Conservation (phyloP, 2,888 invertebrate genomes). For the Drosophila ustulata region DNA sequence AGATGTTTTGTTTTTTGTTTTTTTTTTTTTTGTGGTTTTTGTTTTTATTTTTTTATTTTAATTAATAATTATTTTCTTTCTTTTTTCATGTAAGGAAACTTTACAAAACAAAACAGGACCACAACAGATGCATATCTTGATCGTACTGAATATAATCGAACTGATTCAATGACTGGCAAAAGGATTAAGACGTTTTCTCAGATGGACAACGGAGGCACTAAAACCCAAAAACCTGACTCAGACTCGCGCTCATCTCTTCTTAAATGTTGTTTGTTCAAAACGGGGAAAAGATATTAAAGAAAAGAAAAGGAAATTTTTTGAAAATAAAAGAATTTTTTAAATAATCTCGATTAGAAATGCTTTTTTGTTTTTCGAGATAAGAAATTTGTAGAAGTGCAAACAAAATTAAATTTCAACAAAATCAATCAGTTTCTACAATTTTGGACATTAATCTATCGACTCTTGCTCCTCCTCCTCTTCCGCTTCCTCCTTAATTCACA, state of each 20-base stretch:
- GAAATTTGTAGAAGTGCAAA: constrained; percentile 52
- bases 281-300: constrained; percentile 17
- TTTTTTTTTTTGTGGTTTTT: constrained; percentile 55
- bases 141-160: constrained; percentile 69
- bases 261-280: constrained; percentile 19
- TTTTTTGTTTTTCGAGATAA: constrained; percentile 8
- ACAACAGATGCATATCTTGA: constrained; percentile 76
- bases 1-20: constrained; percentile 71
- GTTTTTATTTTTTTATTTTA: constrained; percentile 71
- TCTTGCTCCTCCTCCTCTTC: constrained; percentile 14
- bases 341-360: constrained; percentile 8
- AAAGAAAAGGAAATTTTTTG: constrained; percentile 13
- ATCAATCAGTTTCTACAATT: constrained; percentile 67
- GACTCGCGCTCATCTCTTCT: constrained; percentile 35
- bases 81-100: constrained; percentile 78
- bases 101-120: constrained; percentile 83
- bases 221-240: constrained; percentile 71
- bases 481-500: constrained; percentile 47
- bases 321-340: constrained; percentile 28
- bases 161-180: constrained; percentile 67
- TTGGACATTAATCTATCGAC: constrained; percentile 21
- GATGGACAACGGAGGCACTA: constrained; percentile 75
- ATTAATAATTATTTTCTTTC: constrained; percentile 72
- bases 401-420: constrained; percentile 73
- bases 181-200: constrained; percentile 67